Evolutionary conservation across 2,888 invertebrate species (phyloP).

Genomic region (Capitulum mitella): DNA sequence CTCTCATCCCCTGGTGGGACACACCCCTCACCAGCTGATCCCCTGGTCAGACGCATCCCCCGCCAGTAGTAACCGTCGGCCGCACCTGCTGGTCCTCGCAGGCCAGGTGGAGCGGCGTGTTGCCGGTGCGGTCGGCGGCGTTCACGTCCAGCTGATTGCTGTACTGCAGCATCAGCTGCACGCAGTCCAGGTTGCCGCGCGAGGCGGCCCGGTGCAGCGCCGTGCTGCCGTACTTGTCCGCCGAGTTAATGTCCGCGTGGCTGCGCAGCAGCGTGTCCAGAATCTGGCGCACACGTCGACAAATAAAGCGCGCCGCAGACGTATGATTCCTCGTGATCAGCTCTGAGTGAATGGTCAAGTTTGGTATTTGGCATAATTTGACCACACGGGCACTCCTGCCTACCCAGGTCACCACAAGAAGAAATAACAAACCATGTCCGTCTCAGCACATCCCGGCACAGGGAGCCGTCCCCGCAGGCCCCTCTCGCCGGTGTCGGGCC

Average conservation of each 20-base stretch:
- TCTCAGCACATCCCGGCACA: no score
- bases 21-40: not conserved
- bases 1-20: not conserved
- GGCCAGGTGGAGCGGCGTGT: conserved; percentile 70
- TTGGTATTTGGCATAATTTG: no score
- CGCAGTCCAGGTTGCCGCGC: conserved; percentile 60
- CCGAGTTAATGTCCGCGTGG: conserved; percentile 61
- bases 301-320: no score
- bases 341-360: no score
- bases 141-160: conserved; percentile 48
- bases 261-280: conserved; percentile 57
- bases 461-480: no score
- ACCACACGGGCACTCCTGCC: no score
- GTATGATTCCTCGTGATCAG: no score
- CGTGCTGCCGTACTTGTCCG: conserved; percentile 61
- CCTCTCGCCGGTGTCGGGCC: no score
- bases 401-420: no score
- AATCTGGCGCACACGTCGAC: conserved; percentile 56
- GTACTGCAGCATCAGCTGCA: conserved; percentile 56
- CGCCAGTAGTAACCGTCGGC: not conserved
- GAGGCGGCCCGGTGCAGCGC: conserved; percentile 73
- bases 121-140: conserved; percentile 60
- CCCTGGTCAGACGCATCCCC: not conserved
- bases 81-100: conserved; percentile 13
- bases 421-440: no score